Base-by-base conservation (phyloP, 2,113 vertebrate species). In the Bagarius yarrelli region DNA sequence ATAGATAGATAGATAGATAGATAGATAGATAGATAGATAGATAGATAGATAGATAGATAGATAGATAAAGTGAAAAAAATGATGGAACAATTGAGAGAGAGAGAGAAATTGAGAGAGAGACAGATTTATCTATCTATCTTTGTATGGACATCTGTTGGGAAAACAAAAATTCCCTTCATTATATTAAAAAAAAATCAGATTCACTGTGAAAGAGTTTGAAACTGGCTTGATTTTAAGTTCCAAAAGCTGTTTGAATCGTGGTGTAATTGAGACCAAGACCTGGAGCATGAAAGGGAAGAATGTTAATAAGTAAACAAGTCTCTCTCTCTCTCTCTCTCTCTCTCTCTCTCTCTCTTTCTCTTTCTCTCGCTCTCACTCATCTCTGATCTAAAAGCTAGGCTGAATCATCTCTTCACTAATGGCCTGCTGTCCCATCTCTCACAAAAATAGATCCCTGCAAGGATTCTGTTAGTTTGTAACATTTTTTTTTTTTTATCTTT, bases 341-440 rank as follows among this genome's bases (percentile, higher is more conserved):
- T 81, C 67, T 73, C 78, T 78, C 76, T 52, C 44, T 32, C 3
- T 55, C 40, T 76, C 57, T 25, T 36, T 53, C 21, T 44, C 56
- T 25, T 32, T 44, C 44, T 40, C 18, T n/a, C 59, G 47, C 44
- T 5, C 25, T 81, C 67, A 64, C 70, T 75, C 16, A 5, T 9
- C 8, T 56, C 61, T 19, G 16, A 70, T 72, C 44, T 52, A 72
- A 13, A 18, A 36, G 73, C 30, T 32, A 81, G 32, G 56, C 67
- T 82, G 71, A 83, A 85, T 82, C 70, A 80, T 70, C 14, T 40
- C 69, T 82, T 56, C 79, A 69, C 71, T 85, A 82, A 80, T 82
- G 64, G 73, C 64, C 36, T 74, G 66, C 76, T 79, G 40, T 47
- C 40, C 77, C 67, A 69, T 79, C 59, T 21, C 53, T 30, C 76